Percentiles rank a stretch among this genome's conserved stretches.
Conservation (phyloP, 2,888 invertebrate genomes). For the Junonia oenone region DNA sequence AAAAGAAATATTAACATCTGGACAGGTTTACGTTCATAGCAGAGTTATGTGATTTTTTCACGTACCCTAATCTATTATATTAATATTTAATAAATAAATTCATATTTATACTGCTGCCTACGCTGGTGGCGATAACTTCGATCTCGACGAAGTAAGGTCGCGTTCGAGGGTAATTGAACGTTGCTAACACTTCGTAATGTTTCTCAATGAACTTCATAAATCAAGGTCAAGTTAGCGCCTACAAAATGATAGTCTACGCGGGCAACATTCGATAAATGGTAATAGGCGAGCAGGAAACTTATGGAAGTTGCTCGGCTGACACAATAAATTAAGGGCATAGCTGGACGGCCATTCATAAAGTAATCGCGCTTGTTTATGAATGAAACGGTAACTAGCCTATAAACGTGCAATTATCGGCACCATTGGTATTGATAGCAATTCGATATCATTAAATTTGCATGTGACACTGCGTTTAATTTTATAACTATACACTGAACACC, state of each 20-base stretch:
- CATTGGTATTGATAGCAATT: constrained; percentile 56
- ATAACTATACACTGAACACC: constrained; percentile 30
- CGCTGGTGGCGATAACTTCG: constrained; percentile 24
- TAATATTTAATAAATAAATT: constrained; percentile 50
- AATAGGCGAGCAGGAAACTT: constrained; percentile 64
- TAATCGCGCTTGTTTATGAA: constrained; percentile 71
- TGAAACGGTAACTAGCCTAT: constrained; percentile 55
- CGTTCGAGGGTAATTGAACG: constrained; percentile 38
- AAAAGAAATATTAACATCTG: constrained; percentile 62
- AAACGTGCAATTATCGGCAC: constrained; percentile 65
- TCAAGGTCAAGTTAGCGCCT: constrained; percentile 56
- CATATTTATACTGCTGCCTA: constrained; percentile 34
- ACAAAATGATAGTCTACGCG: constrained; percentile 51
- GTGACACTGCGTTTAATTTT: constrained; percentile 33
- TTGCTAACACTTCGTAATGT: constrained; percentile 36
- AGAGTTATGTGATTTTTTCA: constrained; percentile 53
- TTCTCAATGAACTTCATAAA: constrained; percentile 60
- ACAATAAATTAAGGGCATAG: constrained; percentile 64
- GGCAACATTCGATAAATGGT: constrained; percentile 67
- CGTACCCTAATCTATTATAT: constrained; percentile 54
- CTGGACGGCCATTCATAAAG: constrained; percentile 68
- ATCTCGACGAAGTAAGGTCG: constrained; percentile 22
- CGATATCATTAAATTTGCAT: constrained; percentile 58
- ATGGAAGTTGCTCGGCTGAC: constrained; percentile 51
- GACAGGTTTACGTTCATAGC: constrained; percentile 64